Evolutionary conservation across 2,888 invertebrate genomes (phyloP), one percentile per base, ranked within the genome.

Genomic region (Athrips mouffetella): DNA sequence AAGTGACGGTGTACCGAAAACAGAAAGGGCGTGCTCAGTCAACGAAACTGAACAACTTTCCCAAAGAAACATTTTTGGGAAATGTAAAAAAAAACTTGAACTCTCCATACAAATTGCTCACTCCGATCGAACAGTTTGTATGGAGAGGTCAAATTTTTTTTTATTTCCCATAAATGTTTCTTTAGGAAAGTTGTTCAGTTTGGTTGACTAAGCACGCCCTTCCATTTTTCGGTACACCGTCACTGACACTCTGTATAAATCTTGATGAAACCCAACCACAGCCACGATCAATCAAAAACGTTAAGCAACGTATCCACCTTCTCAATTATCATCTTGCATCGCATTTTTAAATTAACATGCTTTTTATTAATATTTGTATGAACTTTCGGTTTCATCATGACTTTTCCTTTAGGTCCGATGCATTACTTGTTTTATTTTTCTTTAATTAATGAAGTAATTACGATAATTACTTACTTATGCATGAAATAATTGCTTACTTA

Each of bases 261-360:
- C 62, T 65, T 67, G 63, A 71, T 70, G 72, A 71, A 73, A 70
- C 67, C 47, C 42, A n/a, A n/a, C 27, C 15, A 42, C 53, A 42
- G 51, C 53, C 46, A 49, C 56, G 55, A 69, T 69, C 63, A 60
- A 66, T 67, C 67, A 42, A 27, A 63, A 51, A 30, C 23, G 40
- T 51, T 52, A 55, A 54, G 48, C 60, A 56, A 60, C 55, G 52
- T 15, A 41, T 39, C 42, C 15, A 10, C 37, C 3, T 27, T 37
- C 41, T 52, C 55, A 49, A 59, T 59, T 59, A 59, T 40, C 31
- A 37, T 60, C 55, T 55, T 54, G 48, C 51, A 40, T 40, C 48
- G 52, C 16, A 44, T 29, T 48, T 48, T 54, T 41, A 15, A 29
- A 29, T 55, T 55, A 47, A 53, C 52, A 54, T 54, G 20, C 45